Conservation (phyloP, 2,797 vertebrate species). For the Tokudaia muenninki region DNA sequence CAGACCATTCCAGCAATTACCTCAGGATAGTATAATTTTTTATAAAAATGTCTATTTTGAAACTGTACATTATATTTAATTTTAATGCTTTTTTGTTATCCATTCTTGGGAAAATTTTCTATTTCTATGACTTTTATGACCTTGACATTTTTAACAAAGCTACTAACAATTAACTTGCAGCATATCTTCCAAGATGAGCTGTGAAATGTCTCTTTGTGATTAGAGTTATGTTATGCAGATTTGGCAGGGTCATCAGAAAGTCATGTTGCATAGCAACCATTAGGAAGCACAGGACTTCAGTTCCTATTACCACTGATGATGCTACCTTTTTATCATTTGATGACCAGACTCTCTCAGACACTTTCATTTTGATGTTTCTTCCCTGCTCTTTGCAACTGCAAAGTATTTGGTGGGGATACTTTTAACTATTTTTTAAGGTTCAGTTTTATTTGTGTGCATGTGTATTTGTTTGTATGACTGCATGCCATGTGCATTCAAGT, state of each 20-base stretch:
- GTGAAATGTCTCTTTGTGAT: constrained; percentile 1
- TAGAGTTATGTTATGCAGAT: background rate
- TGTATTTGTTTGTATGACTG: background rate
- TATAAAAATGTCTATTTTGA: constrained; percentile 6
- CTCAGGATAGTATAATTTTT: background rate
- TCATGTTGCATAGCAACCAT: background rate
- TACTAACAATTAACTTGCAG: background rate
- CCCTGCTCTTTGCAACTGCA: background rate
- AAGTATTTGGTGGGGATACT: background rate
- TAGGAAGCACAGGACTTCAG: background rate
- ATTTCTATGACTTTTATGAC: constrained; percentile 47
- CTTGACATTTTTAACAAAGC: constrained; percentile 16
- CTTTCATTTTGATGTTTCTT: background rate
- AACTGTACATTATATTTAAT: background rate
- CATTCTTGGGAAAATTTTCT: background rate
- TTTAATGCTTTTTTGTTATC: constrained; percentile 23
- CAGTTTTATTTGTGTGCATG: background rate
- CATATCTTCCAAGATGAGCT: background rate
- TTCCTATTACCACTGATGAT: background rate
- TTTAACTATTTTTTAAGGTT: background rate
- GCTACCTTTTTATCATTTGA: background rate
- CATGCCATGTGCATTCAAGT: background rate
- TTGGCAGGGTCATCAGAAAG: background rate
- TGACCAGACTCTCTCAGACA: background rate
- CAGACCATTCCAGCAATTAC: background rate